Percentiles rank a stretch among this genome's conserved stretches.
Evolutionary conservation across 2,888 invertebrate species (phyloP).

Genomic region (Mesodorylaimus sp.): DNA sequence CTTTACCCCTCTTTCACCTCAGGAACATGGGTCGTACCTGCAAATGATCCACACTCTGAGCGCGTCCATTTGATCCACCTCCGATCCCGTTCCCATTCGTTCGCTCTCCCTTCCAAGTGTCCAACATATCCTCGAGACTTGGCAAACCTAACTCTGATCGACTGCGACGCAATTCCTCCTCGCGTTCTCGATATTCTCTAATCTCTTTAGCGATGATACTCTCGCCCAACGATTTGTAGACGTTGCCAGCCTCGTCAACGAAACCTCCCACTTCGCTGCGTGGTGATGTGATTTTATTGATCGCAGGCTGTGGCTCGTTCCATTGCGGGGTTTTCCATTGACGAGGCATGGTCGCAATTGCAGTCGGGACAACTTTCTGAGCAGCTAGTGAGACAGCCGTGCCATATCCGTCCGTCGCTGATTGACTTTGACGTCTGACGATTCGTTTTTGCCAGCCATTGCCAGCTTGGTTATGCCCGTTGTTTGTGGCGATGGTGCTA

Average conservation of each 20-base stretch:
- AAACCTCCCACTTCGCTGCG: not conserved
- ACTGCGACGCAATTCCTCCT: slow-evolving; percentile 35
- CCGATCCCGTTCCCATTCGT: not conserved
- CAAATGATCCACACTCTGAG: slow-evolving; percentile 3
- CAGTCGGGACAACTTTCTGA: no score
- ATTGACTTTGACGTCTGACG: no score
- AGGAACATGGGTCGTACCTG: no score
- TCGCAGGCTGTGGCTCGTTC: not conserved
- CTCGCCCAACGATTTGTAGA: slow-evolving; percentile 4
- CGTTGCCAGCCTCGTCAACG: not conserved
- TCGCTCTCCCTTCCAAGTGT: slow-evolving; percentile 10
- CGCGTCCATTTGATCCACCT: not conserved
- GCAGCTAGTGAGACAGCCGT: no score
- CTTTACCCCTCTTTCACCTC: no score
- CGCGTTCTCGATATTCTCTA: slow-evolving; percentile 35
- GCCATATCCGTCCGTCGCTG: no score
- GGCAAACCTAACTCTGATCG: slow-evolving; percentile 19
- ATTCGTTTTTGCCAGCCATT: no score
- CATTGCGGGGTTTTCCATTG: not conserved
- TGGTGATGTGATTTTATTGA: not conserved
- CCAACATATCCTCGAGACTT: slow-evolving; percentile 14
- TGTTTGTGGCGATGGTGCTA: no score
- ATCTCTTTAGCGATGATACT: slow-evolving; percentile 35
- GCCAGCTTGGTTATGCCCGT: no score
- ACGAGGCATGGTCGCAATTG: no score